A percentile compares a stretch with the other conserved stretches of the same genome.
Conservation (phyloP, 2,113 vertebrate species). For the Mirounga angustirostris region DNA sequence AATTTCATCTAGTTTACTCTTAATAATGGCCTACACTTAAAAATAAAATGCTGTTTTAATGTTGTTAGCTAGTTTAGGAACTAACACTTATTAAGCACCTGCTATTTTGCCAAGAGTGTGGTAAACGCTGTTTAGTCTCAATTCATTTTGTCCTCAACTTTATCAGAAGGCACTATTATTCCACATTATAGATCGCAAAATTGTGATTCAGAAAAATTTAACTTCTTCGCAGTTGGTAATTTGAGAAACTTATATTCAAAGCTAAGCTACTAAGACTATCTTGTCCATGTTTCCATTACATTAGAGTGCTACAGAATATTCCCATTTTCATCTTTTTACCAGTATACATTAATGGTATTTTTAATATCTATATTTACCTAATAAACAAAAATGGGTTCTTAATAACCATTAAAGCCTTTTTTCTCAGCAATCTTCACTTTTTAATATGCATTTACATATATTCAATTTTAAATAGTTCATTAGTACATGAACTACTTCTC, state of each 20-base stretch:
- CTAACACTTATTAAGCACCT: background rate
- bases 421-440: constrained; percentile 59
- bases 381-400: constrained; percentile 31
- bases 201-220: background rate
- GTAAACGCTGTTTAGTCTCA: background rate
- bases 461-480: constrained; percentile 59
- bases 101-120: background rate
- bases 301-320: background rate
- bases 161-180: background rate
- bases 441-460: constrained; percentile 66
- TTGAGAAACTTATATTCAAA: background rate
- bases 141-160: background rate
- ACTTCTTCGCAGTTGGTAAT: background rate
- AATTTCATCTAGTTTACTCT: background rate
- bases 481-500: constrained; percentile 54
- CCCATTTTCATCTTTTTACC: background rate
- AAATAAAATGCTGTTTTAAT: background rate
- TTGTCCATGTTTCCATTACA: background rate
- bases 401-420: constrained; percentile 32
- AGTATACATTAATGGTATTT: background rate
- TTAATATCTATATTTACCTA: constrained; percentile 56
- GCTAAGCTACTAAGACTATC: background rate
- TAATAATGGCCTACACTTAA: background rate
- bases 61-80: background rate
- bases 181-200: background rate